Conservation (phyloP, 2,113 vertebrate species). For the Penelope pileata region DNA sequence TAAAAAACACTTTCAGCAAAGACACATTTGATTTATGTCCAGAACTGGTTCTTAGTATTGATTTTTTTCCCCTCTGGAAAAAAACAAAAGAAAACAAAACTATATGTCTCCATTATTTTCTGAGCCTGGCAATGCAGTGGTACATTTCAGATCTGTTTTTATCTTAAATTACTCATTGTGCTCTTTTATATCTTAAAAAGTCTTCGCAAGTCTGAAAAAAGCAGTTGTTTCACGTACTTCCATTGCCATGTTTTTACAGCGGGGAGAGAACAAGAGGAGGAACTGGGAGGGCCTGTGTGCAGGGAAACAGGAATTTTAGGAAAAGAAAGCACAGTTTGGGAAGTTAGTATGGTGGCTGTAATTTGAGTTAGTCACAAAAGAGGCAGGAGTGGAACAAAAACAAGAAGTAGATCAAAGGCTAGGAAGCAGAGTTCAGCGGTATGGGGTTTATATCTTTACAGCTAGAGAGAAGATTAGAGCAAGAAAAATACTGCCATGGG, state of each 20-base stretch:
- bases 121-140: slow-evolving; percentile 53
- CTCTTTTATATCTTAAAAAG: slow-evolving; percentile 31
- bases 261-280: slow-evolving; percentile 4
- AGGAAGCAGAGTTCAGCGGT: slow-evolving; percentile 43
- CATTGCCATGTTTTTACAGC: slow-evolving; percentile 24
- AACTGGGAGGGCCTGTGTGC: neutral
- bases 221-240: neutral
- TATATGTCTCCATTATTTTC: slow-evolving; percentile 75
- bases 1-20: slow-evolving; percentile 75
- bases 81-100: slow-evolving; percentile 62
- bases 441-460: slow-evolving; percentile 69
- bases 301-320: slow-evolving; percentile 1
- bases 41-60: slow-evolving; percentile 74
- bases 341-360: slow-evolving; percentile 53
- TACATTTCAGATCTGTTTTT: slow-evolving; percentile 62
- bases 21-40: slow-evolving; percentile 78
- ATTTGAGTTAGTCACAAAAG: slow-evolving; percentile 66
- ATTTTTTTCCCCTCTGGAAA: slow-evolving; percentile 67
- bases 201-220: neutral
- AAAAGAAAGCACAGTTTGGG: slow-evolving; percentile 43
- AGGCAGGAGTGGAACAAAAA: slow-evolving; percentile 72
- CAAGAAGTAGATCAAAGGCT: slow-evolving; percentile 68
- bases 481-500: slow-evolving; percentile 69
- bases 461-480: slow-evolving; percentile 70
- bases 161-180: slow-evolving; percentile 57